Evolutionary conservation across 2,888 invertebrate species (phyloP).

Genomic region (Octodonta nipae): DNA sequence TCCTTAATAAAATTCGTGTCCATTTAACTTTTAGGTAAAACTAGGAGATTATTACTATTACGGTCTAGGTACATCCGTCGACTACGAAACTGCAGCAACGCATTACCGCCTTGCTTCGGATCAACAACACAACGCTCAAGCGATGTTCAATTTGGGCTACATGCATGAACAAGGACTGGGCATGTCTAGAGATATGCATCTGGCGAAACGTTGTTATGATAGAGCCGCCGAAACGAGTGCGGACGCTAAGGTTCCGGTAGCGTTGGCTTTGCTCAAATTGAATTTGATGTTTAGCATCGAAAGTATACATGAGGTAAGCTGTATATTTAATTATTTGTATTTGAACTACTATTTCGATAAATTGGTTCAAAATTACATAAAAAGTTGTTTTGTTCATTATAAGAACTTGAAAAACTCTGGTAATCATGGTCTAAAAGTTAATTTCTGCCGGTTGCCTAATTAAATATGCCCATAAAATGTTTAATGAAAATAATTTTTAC

Average conservation of each 20-base stretch:
- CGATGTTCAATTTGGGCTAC: constrained; percentile 97
- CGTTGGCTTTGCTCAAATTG: constrained; percentile 76
- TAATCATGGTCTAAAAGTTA: background rate
- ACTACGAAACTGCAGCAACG: constrained; percentile 83
- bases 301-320: constrained; percentile 55
- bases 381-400: too few species aligned
- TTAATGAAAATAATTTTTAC: too few species aligned
- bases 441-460: background rate
- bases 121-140: constrained; percentile 86
- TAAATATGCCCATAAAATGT: too few species aligned
- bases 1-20: background rate
- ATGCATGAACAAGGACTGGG: constrained; percentile 98
- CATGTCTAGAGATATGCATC: constrained; percentile 73
- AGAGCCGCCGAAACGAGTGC: constrained; percentile 82
- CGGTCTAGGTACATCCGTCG: constrained; percentile 80
- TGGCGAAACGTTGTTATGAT: constrained; percentile 91
- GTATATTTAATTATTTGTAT: too few species aligned
- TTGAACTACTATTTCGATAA: too few species aligned
- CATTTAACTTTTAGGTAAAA: constrained; percentile 48
- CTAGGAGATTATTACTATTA: constrained; percentile 98
- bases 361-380: too few species aligned
- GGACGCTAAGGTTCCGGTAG: constrained; percentile 89
- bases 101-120: constrained; percentile 88
- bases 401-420: background rate
- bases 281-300: constrained; percentile 62